Evolutionary conservation across 2,113 vertebrate genomes (phyloP).

Genomic region (Conger conger): DNA sequence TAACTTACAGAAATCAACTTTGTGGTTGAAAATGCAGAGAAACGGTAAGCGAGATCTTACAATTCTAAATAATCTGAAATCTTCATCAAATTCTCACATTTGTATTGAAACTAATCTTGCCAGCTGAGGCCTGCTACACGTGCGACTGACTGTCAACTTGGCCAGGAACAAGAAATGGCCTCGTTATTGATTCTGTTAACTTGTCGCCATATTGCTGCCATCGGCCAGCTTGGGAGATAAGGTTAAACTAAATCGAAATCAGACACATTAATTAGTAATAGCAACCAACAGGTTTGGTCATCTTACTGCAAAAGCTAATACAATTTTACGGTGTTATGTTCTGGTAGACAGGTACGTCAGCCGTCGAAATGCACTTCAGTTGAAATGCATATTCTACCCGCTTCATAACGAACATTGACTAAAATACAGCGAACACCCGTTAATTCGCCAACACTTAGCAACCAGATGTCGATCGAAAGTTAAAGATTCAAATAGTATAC

Average conservation of each 20-base stretch:
- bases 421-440: not conserved
- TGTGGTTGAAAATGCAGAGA: not conserved
- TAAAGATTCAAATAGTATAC: not conserved
- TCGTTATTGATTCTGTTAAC: conserved; percentile 13
- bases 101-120: not conserved
- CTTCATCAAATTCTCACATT: not conserved
- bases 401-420: not conserved
- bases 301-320: not conserved
- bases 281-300: not conserved
- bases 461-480: not conserved
- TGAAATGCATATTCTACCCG: not conserved
- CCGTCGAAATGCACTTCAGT: not conserved
- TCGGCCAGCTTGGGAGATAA: conserved; percentile 12
- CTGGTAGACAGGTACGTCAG: not conserved
- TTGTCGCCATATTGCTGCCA: conserved; percentile 23
- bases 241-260: not conserved
- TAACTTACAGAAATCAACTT: not conserved
- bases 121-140: conserved; percentile 11
- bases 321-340: not conserved
- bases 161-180: conserved; percentile 17
- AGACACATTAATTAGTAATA: not conserved
- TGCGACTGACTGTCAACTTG: conserved; percentile 21
- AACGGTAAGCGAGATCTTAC: not conserved
- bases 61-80: not conserved
- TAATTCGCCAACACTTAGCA: not conserved